Evolutionary conservation across 2,113 vertebrate species (phyloP).

Genomic region (Chauna torquata): DNA sequence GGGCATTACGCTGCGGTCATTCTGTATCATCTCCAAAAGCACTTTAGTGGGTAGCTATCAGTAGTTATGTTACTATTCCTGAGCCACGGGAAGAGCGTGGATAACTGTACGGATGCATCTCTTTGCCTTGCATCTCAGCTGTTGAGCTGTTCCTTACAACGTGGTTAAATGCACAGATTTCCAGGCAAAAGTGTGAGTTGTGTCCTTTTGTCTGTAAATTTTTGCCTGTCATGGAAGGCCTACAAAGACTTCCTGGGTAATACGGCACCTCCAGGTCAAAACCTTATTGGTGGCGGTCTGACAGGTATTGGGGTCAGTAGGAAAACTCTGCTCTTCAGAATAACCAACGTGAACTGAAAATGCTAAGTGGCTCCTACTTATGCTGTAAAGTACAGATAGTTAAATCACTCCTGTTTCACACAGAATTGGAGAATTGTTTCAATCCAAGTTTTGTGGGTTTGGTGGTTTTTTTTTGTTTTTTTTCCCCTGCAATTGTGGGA

Average conservation of each 20-base stretch:
- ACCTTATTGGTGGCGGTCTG: not conserved
- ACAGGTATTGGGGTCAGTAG: not conserved
- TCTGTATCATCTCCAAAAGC: not conserved
- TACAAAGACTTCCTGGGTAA: not conserved
- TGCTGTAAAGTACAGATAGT: not conserved
- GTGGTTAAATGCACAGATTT: not conserved
- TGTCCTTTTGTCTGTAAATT: not conserved
- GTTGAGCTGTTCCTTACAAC: not conserved
- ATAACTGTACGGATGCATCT: not conserved
- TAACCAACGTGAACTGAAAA: not conserved
- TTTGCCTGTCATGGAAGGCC: not conserved
- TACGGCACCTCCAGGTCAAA: not conserved
- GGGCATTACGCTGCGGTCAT: rapidly evolving
- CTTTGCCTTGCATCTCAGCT: not conserved
- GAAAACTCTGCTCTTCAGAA: not conserved
- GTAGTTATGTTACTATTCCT: rapidly evolving
- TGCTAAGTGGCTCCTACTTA: not conserved
- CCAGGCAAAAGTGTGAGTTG: not conserved
- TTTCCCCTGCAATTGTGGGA: not conserved
- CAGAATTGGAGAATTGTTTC: not conserved
- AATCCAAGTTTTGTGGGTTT: not conserved
- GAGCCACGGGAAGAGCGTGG: not conserved
- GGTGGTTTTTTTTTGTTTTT: not conserved
- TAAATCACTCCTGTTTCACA: not conserved
- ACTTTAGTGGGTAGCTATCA: rapidly evolving